Evolutionary conservation across 2,797 vertebrate genomes (phyloP), one percentile per base, ranked within the genome.

Genomic region (Phyllotis vaccarum): DNA sequence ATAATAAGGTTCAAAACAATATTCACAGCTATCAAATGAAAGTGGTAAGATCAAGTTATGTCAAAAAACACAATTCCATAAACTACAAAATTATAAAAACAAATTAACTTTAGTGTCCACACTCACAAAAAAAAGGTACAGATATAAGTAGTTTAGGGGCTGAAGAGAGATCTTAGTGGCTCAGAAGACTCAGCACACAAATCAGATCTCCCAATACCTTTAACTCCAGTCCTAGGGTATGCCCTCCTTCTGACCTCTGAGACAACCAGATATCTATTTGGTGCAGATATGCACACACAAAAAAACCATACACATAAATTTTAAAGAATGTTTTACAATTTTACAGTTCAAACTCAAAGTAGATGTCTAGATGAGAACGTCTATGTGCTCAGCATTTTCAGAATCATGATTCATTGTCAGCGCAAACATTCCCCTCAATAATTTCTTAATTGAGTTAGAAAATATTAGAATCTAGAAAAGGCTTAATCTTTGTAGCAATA

Each of bases 41-140:
- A 86, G 49, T 34, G 37, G 13, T 34, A 1, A 8, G 52, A 94
- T 95, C 54, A 88, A 91, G 24, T 43, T 5, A 34, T 34, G 21
- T 24, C 90, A 95, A 85, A 95, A 66, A 11, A 9, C 2, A 95
- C 22, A 96, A 93, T 86, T 92, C 91, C 52, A 90, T 3, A 78
- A 91, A 88, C n/a, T 91, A 91, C 90, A 94, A 17, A 90, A 82
- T 60, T 90, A 78, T 60, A 92, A n/a, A 88, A 93, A 68, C 8
- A 74, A 21, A n/a, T 0, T 80, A 90, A 90, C 79, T 92, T 76
- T 14, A 74, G 24, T 19, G 43, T 68, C 68, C 34, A 68, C 46
- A 10, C 52, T 85, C 79, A 94, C 49, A 89, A 3, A 90, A 93
- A 49, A 49, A 9, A 49, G 68, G 22, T 34, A 56, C 27, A 88